Conservation (phyloP, 2,113 vertebrate species). For the Sturnira hondurensis region DNA sequence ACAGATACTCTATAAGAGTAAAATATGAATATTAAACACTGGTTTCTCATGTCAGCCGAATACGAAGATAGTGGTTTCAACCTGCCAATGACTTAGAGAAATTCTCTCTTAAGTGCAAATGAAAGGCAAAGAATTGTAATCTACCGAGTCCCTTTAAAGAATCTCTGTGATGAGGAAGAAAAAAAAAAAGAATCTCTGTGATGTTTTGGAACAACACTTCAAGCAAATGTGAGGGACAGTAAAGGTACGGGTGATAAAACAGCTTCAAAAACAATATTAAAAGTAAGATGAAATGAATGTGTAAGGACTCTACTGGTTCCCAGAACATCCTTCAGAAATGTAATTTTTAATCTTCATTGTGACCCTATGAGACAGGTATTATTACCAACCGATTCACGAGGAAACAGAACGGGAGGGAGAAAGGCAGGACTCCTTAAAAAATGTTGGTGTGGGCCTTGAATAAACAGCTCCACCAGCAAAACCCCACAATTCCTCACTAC, state of each 20-base stretch:
- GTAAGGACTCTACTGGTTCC: background rate
- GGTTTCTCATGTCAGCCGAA: background rate
- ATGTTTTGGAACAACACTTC: background rate
- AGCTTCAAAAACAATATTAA: background rate
- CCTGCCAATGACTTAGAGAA: background rate
- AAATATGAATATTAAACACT: conserved; percentile 61
- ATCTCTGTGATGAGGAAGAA: background rate
- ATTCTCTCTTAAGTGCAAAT: background rate
- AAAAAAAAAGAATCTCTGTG: background rate
- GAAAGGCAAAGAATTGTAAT: background rate
- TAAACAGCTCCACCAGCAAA: background rate
- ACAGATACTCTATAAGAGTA: background rate
- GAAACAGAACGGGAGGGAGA: background rate
- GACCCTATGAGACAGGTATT: background rate
- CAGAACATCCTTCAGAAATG: background rate
- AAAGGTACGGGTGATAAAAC: background rate
- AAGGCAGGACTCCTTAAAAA: background rate
- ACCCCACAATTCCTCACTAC: background rate
- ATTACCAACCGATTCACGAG: background rate
- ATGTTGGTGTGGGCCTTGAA: background rate
- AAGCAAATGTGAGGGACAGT: background rate
- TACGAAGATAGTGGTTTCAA: background rate
- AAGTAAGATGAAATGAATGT: background rate
- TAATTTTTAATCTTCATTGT: background rate
- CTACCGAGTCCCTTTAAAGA: background rate